Evolutionary conservation across 2,888 invertebrate genomes (phyloP).

Genomic region (Digitonthophagus gazella): DNA sequence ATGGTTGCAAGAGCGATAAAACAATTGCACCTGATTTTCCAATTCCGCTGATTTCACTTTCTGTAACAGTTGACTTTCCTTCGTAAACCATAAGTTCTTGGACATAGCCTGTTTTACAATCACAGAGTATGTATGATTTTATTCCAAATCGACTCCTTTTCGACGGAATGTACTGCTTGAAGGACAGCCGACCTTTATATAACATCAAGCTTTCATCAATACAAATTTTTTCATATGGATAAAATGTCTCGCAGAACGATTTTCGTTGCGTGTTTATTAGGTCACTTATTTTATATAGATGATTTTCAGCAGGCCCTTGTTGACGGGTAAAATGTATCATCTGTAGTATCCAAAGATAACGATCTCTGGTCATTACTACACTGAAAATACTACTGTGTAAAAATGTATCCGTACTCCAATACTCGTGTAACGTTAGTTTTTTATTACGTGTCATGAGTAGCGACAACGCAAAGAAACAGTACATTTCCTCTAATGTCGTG

Average conservation of each 20-base stretch:
- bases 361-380: too few species aligned
- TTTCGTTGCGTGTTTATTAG: neutral
- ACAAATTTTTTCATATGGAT: slow-evolving; percentile 30
- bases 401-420: too few species aligned
- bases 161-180: neutral
- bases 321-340: too few species aligned
- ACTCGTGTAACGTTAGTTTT: too few species aligned
- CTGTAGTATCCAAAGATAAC: too few species aligned
- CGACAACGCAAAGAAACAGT: too few species aligned
- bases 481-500: too few species aligned
- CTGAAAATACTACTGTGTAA: too few species aligned
- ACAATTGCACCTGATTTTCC: slow-evolving; percentile 31
- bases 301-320: too few species aligned
- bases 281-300: neutral
- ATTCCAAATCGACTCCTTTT: slow-evolving; percentile 29
- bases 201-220: slow-evolving; percentile 32
- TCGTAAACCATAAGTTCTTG: slow-evolving; percentile 34
- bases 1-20: slow-evolving; percentile 28
- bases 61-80: slow-evolving; percentile 2
- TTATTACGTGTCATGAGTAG: too few species aligned
- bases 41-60: slow-evolving; percentile 1
- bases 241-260: neutral
- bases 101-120: slow-evolving; percentile 34
- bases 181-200: slow-evolving; percentile 31
- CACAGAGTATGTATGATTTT: slow-evolving; percentile 36